Conservation (phyloP, 1,140 invertebrate genomes). For the Vollenhovia emeryi region DNA sequence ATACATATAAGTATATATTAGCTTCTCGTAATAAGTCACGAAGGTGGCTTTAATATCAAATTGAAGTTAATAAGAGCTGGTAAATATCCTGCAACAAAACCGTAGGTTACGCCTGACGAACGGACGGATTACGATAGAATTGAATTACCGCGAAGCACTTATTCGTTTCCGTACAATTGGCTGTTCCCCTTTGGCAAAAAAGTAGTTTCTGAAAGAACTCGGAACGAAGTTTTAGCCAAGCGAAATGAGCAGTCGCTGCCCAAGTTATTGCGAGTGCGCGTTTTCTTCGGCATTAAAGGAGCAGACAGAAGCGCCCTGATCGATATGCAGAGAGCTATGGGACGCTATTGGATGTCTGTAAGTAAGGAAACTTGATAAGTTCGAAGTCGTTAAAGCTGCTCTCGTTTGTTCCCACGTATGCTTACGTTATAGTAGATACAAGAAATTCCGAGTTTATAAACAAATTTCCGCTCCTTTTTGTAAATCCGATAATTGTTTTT, state of each 20-base stretch:
- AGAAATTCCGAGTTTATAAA: not conserved
- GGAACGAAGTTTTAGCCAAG: conserved; percentile 59
- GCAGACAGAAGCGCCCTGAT: conserved; percentile 65
- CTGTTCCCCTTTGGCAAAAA: conserved; percentile 78
- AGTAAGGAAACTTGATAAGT: conserved; percentile 59
- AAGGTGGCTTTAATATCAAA: not conserved
- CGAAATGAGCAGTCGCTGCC: conserved; percentile 34
- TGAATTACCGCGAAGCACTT: conserved; percentile 74
- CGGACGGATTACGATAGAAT: conserved; percentile 61
- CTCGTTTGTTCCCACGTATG: not conserved
- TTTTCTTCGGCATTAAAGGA: conserved; percentile 65
- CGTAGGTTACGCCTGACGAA: conserved; percentile 28
- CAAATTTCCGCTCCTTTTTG: not conserved
- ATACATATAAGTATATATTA: not conserved
- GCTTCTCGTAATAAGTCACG: not conserved
- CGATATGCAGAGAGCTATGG: conserved; percentile 70
- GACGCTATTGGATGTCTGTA: conserved; percentile 72
- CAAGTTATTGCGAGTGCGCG: conserved; percentile 59
- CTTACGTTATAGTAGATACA: not conserved
- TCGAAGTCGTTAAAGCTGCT: not conserved
- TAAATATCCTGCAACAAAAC: conserved; percentile 11
- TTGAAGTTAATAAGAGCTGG: not conserved
- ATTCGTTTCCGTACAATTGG: conserved; percentile 77
- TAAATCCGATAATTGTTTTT: not conserved
- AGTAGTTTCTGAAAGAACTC: conserved; percentile 69